A percentile compares a stretch with the other conserved stretches of the same genome.
phyloP scores from a whole-genome alignment of 2,888 invertebrate species.

The Scrobipalpa costella region DNA sequence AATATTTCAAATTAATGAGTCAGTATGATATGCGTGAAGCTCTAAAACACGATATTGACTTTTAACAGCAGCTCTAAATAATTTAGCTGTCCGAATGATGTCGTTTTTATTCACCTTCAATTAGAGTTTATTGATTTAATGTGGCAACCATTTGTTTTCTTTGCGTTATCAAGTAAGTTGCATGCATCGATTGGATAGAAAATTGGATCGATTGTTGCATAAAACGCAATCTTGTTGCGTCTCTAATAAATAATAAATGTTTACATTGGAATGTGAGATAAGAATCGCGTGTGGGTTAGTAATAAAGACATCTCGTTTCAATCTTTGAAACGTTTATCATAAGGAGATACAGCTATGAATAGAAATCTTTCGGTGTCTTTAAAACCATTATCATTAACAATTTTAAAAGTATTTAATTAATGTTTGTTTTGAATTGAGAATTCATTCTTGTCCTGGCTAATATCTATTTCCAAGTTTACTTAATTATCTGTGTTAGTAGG shows the following conservation, averaged over 20 bases:
- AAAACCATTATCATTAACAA: background rate
- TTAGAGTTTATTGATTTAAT: slow-evolving; percentile 7
- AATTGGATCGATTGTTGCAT: slow-evolving; percentile 4
- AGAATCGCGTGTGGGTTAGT: slow-evolving; percentile 13
- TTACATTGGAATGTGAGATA: slow-evolving; percentile 10
- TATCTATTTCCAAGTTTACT: background rate
- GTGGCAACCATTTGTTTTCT: background rate
- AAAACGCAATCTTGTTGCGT: slow-evolving; percentile 7
- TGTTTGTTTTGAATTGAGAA: background rate
- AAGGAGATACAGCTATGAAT: background rate
- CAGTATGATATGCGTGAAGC: slow-evolving; percentile 15
- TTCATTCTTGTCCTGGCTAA: background rate
- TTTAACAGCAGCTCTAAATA: slow-evolving; percentile 3
- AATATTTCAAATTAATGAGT: slow-evolving; percentile 27
- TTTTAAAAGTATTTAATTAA: background rate
- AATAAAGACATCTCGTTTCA: background rate
- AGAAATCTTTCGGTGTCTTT: background rate
- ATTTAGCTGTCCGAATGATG: background rate
- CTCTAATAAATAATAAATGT: slow-evolving; percentile 11
- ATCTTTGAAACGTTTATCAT: background rate
- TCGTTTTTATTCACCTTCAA: background rate
- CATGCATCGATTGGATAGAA: background rate
- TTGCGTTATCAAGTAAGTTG: background rate
- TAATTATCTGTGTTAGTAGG: slow-evolving; percentile 2
- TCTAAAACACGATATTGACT: slow-evolving; percentile 15